Conservation (phyloP, 35 echinoderm and acorn worm genomes). For the Eucidaris tribuloides region DNA sequence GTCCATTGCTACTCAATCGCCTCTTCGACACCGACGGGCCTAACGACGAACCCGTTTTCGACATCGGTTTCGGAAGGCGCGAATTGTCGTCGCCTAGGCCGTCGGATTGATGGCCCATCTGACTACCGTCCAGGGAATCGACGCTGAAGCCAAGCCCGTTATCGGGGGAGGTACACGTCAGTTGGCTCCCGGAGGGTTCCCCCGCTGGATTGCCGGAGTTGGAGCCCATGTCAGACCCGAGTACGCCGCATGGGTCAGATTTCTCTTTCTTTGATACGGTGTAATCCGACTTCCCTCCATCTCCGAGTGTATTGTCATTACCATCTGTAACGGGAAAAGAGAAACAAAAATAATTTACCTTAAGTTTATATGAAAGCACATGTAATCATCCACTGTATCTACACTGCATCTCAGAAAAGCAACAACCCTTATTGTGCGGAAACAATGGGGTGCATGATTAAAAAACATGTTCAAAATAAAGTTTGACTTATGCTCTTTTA, state of each 20-base stretch:
- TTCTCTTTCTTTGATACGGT: constrained; percentile 15
- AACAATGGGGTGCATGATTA: too few relatives aligned
- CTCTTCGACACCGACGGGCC: constrained; percentile 57
- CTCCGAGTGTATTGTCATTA: background rate
- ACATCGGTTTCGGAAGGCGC: background rate
- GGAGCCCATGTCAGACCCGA: background rate
- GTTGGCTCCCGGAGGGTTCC: constrained; percentile 5
- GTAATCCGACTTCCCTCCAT: constrained; percentile 3
- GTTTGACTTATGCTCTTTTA: too few relatives aligned
- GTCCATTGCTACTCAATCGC: constrained; percentile 9
- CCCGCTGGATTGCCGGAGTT: background rate
- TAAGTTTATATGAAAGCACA: background rate
- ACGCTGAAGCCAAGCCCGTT: constrained; percentile 14
- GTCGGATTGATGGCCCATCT: constrained; percentile 7
- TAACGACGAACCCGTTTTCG: constrained; percentile 29
- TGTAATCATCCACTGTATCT: too few relatives aligned
- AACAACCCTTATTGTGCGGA: too few relatives aligned
- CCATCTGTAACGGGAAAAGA: background rate
- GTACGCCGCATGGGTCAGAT: background rate
- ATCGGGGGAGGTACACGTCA: constrained; percentile 1
- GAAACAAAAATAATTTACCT: background rate
- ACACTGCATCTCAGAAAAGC: too few relatives aligned
- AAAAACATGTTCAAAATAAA: too few relatives aligned
- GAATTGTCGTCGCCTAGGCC: background rate
- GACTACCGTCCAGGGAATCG: background rate